Conservation (phyloP, 92 coral and sea anemone genomes). For the Porites lobata region DNA sequence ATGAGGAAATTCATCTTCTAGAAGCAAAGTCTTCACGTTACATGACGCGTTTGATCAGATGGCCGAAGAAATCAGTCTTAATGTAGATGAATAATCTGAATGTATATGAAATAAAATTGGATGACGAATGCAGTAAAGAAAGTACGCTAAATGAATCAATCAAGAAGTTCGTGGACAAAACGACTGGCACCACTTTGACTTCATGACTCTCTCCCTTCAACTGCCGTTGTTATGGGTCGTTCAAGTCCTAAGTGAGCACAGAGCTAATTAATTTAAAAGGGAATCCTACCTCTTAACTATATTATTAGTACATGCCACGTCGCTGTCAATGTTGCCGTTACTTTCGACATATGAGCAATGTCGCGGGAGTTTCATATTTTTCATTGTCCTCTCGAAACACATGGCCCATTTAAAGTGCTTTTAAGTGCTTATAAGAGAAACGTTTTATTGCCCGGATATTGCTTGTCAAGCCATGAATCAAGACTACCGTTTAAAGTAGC, state of each 20-base stretch:
- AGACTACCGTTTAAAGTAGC: conserved; percentile 1
- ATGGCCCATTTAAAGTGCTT: not conserved
- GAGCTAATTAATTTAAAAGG: not conserved
- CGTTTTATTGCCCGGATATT: conserved; percentile 44
- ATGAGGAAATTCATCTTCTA: too few relatives aligned
- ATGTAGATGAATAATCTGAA: too few relatives aligned
- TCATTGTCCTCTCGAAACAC: not conserved
- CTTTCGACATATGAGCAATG: conserved; percentile 5
- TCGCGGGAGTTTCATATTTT: not conserved
- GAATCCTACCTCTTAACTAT: not conserved
- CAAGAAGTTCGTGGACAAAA: not conserved
- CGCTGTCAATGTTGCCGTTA: not conserved
- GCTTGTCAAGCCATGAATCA: conserved; percentile 7
- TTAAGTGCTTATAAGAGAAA: conserved; percentile 14
- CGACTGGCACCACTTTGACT: not conserved
- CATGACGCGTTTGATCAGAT: too few relatives aligned
- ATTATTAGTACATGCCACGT: conserved; percentile 32
- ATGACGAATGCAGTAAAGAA: too few relatives aligned
- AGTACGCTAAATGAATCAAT: not conserved
- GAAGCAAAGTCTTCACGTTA: too few relatives aligned
- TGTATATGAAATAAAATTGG: too few relatives aligned
- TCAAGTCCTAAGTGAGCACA: not conserved
- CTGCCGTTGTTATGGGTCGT: not conserved
- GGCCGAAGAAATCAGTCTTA: too few relatives aligned
- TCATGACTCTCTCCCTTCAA: not conserved